phyloP scores from a whole-genome alignment of 2,797 vertebrate genomes.

The Eulemur mongoz region DNA sequence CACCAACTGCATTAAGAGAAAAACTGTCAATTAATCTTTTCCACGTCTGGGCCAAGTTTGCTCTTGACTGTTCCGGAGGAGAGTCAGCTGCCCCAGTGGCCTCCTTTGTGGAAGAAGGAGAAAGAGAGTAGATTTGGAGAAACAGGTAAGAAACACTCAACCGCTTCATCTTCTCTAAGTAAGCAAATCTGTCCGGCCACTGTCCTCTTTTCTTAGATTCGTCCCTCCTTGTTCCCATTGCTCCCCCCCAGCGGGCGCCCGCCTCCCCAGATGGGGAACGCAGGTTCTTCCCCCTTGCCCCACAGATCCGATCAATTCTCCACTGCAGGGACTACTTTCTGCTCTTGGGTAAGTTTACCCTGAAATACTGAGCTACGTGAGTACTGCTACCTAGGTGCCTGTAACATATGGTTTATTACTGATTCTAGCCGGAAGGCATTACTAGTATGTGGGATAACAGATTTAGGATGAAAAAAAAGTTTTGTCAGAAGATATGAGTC shows the following conservation, averaged over 20 bases:
- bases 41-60: neutral
- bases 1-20: neutral
- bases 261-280: neutral
- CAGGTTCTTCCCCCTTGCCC: fast-evolving
- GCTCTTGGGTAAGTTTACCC: neutral
- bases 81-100: neutral
- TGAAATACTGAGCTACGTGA: neutral
- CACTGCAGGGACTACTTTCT: neutral
- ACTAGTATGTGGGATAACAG: neutral
- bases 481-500: neutral
- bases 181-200: neutral
- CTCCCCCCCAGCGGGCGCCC: neutral
- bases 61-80: neutral
- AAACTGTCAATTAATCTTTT: neutral
- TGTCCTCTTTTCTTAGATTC: neutral
- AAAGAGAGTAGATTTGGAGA: neutral
- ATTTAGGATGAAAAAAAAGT: neutral
- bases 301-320: neutral
- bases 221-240: neutral
- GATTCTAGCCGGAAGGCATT: neutral
- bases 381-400: neutral
- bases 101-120: neutral
- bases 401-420: neutral
- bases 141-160: neutral
- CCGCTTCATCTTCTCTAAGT: neutral